Percentiles rank a stretch among this genome's conserved stretches.
These are phyloP conservation scores for Siniperca undulata DNA, from an alignment of 2,797 vertebrate genomes.

Conservation along the genomic window DNA sequence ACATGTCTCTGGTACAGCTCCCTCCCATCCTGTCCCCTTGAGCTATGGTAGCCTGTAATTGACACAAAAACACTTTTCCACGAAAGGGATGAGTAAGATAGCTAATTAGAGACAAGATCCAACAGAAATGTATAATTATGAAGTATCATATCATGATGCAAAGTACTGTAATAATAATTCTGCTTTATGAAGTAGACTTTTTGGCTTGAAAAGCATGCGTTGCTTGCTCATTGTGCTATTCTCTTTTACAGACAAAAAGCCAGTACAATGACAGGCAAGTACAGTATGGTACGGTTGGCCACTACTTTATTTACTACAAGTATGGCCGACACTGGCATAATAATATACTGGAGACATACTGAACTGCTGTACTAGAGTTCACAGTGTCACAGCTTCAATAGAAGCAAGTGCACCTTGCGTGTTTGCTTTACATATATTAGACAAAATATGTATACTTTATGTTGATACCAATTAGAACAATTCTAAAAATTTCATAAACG, in stretches of 20 bases:
- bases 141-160: conserved; percentile 51
- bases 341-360: neutral
- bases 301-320: neutral
- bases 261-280: neutral
- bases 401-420: neutral
- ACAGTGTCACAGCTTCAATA: neutral
- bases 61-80: conserved; percentile 21
- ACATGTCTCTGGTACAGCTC: neutral
- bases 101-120: conserved; percentile 59
- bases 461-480: neutral
- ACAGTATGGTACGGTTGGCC: neutral
- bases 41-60: conserved; percentile 7
- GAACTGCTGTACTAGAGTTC: neutral
- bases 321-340: neutral
- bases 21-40: conserved; percentile 8
- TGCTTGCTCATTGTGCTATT: neutral
- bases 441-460: neutral
- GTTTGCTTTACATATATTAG: too few relatives aligned
- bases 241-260: neutral
- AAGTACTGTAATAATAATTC: conserved; percentile 50
- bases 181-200: conserved; percentile 21
- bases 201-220: neutral
- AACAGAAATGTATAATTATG: conserved; percentile 7
- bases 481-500: neutral
- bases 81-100: conserved; percentile 11